These are phyloP conservation scores for Drosophila persimilis DNA, from an alignment of 1,140 invertebrate species.

Conservation along the genomic window DNA sequence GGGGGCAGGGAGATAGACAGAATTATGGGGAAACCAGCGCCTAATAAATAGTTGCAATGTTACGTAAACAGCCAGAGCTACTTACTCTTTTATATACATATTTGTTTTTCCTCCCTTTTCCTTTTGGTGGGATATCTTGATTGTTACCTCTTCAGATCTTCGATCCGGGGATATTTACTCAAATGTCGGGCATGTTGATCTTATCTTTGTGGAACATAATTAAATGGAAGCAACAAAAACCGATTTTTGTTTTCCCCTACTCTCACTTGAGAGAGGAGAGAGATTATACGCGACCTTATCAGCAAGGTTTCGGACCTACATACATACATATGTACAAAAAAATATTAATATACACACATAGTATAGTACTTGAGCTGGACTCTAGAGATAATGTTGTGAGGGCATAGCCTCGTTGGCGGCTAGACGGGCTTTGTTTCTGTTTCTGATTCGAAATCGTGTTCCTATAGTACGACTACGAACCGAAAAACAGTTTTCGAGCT, in stretches of 20 bases:
- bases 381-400: constrained; percentile 54
- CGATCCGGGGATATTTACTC: constrained; percentile 25
- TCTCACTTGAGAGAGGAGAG: constrained; percentile 20
- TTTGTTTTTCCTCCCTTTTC: background rate
- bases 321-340: constrained; percentile 8
- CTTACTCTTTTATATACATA: background rate
- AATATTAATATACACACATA: background rate
- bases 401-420: constrained; percentile 48
- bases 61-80: constrained; percentile 34
- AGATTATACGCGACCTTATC: constrained; percentile 56
- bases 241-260: constrained; percentile 21
- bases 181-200: constrained; percentile 11
- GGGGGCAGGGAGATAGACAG: constrained; percentile 17
- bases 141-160: constrained; percentile 36
- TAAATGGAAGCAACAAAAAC: constrained; percentile 40
- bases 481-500: constrained; percentile 21
- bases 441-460: constrained; percentile 23
- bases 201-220: constrained; percentile 49
- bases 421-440: constrained; percentile 31
- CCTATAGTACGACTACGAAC: background rate
- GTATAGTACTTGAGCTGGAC: constrained; percentile 54
- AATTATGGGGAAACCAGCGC: background rate
- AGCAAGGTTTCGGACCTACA: constrained; percentile 75
- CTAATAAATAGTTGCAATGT: constrained; percentile 47
- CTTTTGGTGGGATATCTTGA: constrained; percentile 27